These are phyloP conservation scores for Chaetura pelagica DNA, from an alignment of 2,113 vertebrate species.

Conservation along the genomic window DNA sequence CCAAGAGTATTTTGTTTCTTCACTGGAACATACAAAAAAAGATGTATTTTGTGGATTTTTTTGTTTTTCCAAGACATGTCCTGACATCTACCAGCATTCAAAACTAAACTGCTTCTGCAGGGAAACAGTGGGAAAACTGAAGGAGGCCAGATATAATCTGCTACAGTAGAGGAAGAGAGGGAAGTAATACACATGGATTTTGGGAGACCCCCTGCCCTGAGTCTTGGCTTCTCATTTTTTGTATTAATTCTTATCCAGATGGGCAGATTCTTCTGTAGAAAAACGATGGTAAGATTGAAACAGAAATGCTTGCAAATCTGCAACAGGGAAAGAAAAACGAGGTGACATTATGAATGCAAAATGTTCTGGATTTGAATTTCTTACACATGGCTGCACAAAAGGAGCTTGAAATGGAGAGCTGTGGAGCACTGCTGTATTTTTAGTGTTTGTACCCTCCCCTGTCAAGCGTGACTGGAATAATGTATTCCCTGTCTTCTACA, in stretches of 20 bases:
- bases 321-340: background rate
- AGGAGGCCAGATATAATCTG: background rate
- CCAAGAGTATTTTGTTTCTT: background rate
- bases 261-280: background rate
- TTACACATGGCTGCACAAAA: slow-evolving; percentile 13
- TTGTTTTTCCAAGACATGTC: background rate
- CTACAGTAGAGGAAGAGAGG: background rate
- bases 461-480: background rate
- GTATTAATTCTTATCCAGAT: background rate
- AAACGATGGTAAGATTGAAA: background rate
- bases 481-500: background rate
- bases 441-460: background rate
- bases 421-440: background rate
- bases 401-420: background rate
- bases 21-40: background rate
- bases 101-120: background rate
- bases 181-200: background rate
- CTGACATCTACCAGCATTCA: background rate
- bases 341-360: background rate
- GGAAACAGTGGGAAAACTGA: background rate
- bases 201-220: background rate
- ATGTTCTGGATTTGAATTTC: background rate
- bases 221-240: background rate
- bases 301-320: background rate
- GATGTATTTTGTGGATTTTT: background rate